Percentiles rank a stretch among this genome's conserved stretches.
Conservation (phyloP, 2,888 invertebrate species). For the Asteroscopus sphinx region DNA sequence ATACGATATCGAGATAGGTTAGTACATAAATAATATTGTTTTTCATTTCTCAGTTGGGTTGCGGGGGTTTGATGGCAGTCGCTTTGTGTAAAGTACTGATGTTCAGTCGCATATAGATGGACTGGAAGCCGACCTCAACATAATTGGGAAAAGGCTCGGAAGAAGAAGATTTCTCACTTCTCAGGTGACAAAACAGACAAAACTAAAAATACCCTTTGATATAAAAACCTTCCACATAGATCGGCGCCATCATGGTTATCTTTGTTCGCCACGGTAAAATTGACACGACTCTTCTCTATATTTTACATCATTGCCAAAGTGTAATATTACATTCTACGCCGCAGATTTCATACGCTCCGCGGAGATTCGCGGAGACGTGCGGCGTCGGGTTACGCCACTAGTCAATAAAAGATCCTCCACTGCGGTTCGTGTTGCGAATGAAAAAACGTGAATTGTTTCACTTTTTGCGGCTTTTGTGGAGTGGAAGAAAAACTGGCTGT, state of each 20-base stretch:
- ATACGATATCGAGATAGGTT: no score
- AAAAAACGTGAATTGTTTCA: slow-evolving; percentile 59
- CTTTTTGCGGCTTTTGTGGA: slow-evolving; percentile 11
- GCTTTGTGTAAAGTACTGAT: no score
- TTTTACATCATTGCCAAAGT: slow-evolving; percentile 63
- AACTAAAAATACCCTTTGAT: not conserved
- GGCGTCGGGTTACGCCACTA: slow-evolving; percentile 75
- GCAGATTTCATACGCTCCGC: slow-evolving; percentile 75
- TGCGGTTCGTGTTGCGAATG: slow-evolving; percentile 73
- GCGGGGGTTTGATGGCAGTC: no score
- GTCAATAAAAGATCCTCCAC: slow-evolving; percentile 71
- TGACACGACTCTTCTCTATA: slow-evolving; percentile 40
- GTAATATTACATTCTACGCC: slow-evolving; percentile 75
- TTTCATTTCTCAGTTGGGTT: no score
- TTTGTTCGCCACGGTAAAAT: slow-evolving; percentile 37
- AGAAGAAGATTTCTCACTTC: no score
- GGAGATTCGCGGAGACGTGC: slow-evolving; percentile 77
- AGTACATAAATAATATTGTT: no score
- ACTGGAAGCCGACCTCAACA: no score
- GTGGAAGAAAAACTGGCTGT: not conserved
- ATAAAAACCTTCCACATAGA: not conserved
- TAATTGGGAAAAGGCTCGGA: no score
- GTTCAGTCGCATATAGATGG: no score
- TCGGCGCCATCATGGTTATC: slow-evolving; percentile 5
- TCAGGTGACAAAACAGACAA: no score